Percentiles rank a stretch among this genome's conserved stretches.
Conservation (phyloP, 1,140 invertebrate genomes). For the Aphidius ervi region DNA sequence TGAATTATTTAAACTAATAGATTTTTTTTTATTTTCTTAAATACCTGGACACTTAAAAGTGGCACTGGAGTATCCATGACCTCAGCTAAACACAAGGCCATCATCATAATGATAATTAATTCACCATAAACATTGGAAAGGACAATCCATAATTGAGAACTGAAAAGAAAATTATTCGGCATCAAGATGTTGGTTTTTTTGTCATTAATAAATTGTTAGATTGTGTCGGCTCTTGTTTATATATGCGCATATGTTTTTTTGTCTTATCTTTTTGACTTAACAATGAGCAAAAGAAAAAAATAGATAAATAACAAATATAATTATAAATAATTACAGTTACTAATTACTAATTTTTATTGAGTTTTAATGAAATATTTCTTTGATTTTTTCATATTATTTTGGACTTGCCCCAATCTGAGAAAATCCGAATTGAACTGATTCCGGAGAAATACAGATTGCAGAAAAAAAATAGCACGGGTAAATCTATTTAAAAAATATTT, state of each 20-base stretch:
- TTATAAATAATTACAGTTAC: neutral
- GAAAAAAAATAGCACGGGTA: too few relatives aligned
- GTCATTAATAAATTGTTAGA: neutral
- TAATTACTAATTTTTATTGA: too few relatives aligned
- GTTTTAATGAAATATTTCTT: too few relatives aligned
- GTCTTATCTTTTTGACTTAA: too few relatives aligned
- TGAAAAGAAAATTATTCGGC: conserved; percentile 36
- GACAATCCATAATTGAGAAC: conserved; percentile 57
- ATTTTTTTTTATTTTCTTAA: neutral
- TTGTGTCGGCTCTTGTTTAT: too few relatives aligned
- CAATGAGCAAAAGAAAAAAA: neutral
- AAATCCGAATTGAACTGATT: too few relatives aligned
- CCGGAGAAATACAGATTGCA: too few relatives aligned
- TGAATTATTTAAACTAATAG: neutral
- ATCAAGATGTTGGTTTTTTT: neutral
- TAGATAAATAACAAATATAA: neutral
- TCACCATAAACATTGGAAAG: conserved; percentile 63
- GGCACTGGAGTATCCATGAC: conserved; percentile 59
- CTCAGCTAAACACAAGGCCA: conserved; percentile 59
- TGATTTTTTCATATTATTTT: too few relatives aligned
- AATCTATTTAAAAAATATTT: too few relatives aligned
- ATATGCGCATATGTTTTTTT: too few relatives aligned
- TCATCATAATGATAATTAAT: conserved; percentile 57
- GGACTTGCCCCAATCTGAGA: too few relatives aligned
- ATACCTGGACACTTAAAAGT: conserved; percentile 61